Evolutionary conservation across 2,888 invertebrate species (phyloP).

Genomic region (Shargacucullia verbasci): DNA sequence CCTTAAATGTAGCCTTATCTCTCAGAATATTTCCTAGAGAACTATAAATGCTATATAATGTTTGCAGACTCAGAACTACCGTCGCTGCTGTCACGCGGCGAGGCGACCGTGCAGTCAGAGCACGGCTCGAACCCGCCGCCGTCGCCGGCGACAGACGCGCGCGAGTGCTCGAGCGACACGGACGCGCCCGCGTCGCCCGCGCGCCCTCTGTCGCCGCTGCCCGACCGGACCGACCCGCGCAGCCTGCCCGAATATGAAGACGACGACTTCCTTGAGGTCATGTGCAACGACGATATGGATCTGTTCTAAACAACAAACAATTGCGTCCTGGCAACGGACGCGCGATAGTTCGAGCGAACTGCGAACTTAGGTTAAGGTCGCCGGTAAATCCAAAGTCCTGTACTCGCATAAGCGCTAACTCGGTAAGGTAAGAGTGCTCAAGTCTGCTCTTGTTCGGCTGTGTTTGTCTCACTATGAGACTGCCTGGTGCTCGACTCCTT

Average conservation of each 20-base stretch:
- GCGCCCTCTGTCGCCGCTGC: conserved; percentile 38
- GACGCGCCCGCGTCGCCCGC: conserved; percentile 48
- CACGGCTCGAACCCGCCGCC: conserved; percentile 93
- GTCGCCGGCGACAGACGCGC: conserved; percentile 93
- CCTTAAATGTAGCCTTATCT: too few species aligned
- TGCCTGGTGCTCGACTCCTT: conserved; percentile 42
- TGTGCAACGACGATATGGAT: conserved; percentile 92
- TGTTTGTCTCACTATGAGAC: conserved; percentile 21
- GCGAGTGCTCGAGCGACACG: conserved; percentile 90
- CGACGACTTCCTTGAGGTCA: conserved; percentile 92
- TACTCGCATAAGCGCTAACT: conserved; percentile 41
- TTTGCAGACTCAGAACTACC: conserved; percentile 89
- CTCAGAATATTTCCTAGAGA: too few species aligned
- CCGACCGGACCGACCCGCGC: conserved; percentile 66
- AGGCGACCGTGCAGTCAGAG: conserved; percentile 87
- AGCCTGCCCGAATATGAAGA: conserved; percentile 85
- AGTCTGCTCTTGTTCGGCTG: conserved; percentile 1
- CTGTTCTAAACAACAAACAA: conserved; percentile 84
- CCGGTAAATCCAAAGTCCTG: conserved; percentile 40
- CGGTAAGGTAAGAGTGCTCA: conserved; percentile 3
- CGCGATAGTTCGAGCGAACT: conserved; percentile 22
- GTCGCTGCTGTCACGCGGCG: conserved; percentile 90
- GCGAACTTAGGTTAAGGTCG: conserved; percentile 31
- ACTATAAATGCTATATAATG: background rate
- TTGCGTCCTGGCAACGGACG: conserved; percentile 2